A percentile compares a stretch with the other conserved stretches of the same genome.
phyloP scores from a whole-genome alignment of 1,140 invertebrate species.

The Drosophila tani region DNA sequence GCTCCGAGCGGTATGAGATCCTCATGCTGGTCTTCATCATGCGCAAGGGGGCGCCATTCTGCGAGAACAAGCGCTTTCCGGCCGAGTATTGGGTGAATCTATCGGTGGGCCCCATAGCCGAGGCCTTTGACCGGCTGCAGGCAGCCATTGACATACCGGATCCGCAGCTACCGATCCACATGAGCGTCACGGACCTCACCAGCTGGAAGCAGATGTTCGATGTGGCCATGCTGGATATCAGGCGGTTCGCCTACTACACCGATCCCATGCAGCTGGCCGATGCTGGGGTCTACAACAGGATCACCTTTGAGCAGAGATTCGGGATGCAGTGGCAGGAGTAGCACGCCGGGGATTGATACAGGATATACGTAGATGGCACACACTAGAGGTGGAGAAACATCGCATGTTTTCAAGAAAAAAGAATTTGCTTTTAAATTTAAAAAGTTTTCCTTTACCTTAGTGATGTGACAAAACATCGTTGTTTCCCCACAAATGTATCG shows the following conservation, averaged over 20 bases:
- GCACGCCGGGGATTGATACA: not conserved
- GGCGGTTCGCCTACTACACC: constrained; percentile 76
- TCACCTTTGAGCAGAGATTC: constrained; percentile 78
- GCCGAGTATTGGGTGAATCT: constrained; percentile 81
- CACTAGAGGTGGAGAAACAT: too few relatives aligned
- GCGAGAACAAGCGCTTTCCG: constrained; percentile 79
- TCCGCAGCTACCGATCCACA: constrained; percentile 78
- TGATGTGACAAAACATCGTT: too few relatives aligned
- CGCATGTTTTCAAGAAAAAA: too few relatives aligned
- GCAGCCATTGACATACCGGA: constrained; percentile 81
- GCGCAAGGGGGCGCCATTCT: constrained; percentile 79
- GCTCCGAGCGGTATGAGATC: constrained; percentile 79
- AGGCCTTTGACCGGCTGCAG: constrained; percentile 75
- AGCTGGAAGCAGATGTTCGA: constrained; percentile 84
- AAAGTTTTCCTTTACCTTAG: too few relatives aligned
- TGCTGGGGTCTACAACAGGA: constrained; percentile 74
- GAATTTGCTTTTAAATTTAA: too few relatives aligned
- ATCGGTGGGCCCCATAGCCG: constrained; percentile 77
- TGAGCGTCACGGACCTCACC: constrained; percentile 79
- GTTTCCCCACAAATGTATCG: too few relatives aligned
- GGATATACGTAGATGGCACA: constrained; percentile 3
- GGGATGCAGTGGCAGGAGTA: constrained; percentile 81
- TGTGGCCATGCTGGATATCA: constrained; percentile 73
- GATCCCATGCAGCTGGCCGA: constrained; percentile 78
- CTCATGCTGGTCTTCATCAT: constrained; percentile 82